phyloP scores from a whole-genome alignment of 2,797 vertebrate genomes.

The Masticophis lateralis region DNA sequence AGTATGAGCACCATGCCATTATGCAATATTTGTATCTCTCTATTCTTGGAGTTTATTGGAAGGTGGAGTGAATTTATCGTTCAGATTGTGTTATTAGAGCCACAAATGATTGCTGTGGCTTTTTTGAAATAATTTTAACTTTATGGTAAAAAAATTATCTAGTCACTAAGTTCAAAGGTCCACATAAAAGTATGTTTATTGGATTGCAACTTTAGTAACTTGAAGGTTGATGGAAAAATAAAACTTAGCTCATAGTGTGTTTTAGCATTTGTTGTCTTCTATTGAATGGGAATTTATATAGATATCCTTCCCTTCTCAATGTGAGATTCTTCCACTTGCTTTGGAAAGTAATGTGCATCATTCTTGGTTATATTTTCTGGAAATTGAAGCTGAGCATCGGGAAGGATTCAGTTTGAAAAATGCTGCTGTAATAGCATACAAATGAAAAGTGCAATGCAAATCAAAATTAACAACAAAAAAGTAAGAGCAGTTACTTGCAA shows the following conservation, averaged over 20 bases:
- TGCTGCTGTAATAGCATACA: not conserved
- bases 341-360: not conserved
- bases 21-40: not conserved
- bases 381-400: not conserved
- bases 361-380: not conserved
- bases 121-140: not conserved
- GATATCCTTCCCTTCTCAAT: not conserved
- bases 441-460: conserved; percentile 1
- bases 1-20: not conserved
- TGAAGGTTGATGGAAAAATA: not conserved
- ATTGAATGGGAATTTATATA: not conserved
- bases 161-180: not conserved
- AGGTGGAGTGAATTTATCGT: not conserved
- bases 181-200: not conserved
- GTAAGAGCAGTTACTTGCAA: not conserved
- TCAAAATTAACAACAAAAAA: not conserved
- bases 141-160: not conserved
- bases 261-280: not conserved
- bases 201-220: not conserved
- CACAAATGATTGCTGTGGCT: not conserved
- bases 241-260: not conserved
- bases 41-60: not conserved
- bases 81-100: not conserved
- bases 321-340: not conserved
- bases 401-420: not conserved